phyloP scores from a whole-genome alignment of 2,113 vertebrate species.

The Leucosticte australis region DNA sequence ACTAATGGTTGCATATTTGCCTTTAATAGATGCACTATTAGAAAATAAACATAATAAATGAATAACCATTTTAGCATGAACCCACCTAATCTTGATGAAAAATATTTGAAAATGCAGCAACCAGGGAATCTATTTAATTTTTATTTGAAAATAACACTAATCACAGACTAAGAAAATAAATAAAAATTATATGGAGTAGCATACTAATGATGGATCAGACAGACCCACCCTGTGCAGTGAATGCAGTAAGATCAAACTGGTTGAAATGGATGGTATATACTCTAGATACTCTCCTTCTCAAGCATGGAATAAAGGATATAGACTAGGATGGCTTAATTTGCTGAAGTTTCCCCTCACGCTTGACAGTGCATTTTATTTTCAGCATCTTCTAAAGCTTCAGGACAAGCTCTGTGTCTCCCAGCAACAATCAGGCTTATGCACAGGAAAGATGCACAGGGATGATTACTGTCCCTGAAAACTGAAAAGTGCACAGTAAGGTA shows the following conservation, averaged over 20 bases:
- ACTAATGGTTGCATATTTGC: conserved; percentile 56
- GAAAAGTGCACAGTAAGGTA: background rate
- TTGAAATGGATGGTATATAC: background rate
- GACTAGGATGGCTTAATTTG: background rate
- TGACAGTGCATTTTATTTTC: background rate
- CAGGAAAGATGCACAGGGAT: background rate
- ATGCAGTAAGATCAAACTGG: background rate
- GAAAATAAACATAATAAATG: conserved; percentile 69
- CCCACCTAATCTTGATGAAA: conserved; percentile 59
- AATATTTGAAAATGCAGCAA: conserved; percentile 52
- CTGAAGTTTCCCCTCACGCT: background rate
- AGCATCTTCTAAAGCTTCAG: background rate
- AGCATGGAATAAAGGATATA: background rate
- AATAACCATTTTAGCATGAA: conserved; percentile 54
- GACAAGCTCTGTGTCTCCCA: background rate
- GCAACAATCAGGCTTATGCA: background rate
- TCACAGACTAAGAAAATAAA: conserved; percentile 22
- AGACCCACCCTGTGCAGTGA: background rate
- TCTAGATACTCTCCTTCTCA: background rate
- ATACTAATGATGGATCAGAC: background rate
- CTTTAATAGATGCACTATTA: conserved; percentile 56
- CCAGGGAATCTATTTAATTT: conserved; percentile 34
- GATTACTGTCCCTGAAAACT: background rate
- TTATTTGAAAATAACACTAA: conserved; percentile 53
- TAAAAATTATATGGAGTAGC: background rate